These are phyloP conservation scores for Myotis yumanensis DNA, from an alignment of 2,113 vertebrate species.

Conservation along the genomic window DNA sequence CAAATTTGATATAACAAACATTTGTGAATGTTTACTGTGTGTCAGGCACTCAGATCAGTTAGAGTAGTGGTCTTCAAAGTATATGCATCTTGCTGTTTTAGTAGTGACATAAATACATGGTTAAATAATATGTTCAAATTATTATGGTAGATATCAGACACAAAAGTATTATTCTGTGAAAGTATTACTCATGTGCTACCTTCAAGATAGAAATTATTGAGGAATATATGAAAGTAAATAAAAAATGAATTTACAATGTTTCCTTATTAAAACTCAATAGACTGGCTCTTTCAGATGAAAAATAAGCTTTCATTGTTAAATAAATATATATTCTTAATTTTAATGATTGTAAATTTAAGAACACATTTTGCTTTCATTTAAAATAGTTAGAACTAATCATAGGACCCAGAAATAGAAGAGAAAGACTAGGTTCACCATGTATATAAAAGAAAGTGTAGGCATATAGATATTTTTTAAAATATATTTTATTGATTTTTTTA, in stretches of 20 bases:
- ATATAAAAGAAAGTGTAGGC: background rate
- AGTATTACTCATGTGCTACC: background rate
- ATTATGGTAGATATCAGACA: background rate
- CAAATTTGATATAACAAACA: background rate
- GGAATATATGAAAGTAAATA: background rate
- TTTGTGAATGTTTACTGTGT: background rate
- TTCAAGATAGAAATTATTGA: background rate
- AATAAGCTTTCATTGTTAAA: background rate
- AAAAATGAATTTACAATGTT: background rate
- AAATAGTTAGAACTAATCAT: background rate
- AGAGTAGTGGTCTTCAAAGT: background rate
- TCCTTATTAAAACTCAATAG: background rate
- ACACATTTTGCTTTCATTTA: background rate
- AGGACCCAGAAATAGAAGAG: background rate
- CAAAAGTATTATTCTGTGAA: background rate
- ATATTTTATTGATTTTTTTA: no score
- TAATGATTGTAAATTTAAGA: background rate
- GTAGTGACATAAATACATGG: background rate
- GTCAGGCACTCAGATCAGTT: background rate
- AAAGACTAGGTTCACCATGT: background rate
- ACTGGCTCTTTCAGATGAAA: background rate
- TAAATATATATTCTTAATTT: background rate
- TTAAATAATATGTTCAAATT: background rate
- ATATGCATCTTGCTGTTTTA: background rate
- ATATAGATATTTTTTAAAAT: background rate